Conservation (phyloP, 2,797 vertebrate species). For the Luscinia megarhynchos region DNA sequence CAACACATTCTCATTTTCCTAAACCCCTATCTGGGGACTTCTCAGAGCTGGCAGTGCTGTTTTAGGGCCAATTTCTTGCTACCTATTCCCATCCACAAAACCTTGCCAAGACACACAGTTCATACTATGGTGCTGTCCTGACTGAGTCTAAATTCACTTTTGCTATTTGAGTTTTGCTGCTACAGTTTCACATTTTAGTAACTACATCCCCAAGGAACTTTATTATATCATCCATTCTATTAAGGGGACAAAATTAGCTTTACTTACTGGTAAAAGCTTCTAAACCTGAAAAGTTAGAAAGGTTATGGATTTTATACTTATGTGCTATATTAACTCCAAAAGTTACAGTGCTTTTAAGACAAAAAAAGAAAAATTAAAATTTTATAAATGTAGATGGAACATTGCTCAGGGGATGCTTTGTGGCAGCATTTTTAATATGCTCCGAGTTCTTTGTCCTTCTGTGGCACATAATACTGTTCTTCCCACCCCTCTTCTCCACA, state of each 20-base stretch:
- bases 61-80: conserved; percentile 41
- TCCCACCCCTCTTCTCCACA: not conserved
- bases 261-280: conserved; percentile 14
- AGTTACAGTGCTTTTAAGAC: not conserved
- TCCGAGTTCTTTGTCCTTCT: not conserved
- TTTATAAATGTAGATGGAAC: not conserved
- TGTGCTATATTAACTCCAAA: not conserved
- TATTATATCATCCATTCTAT: not conserved
- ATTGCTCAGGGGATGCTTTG: not conserved
- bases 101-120: conserved; percentile 27
- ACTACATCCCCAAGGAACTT: conserved; percentile 3
- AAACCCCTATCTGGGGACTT: conserved; percentile 45
- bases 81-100: not conserved
- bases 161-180: conserved; percentile 11
- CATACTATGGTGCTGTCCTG: not conserved
- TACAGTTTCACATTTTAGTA: conserved; percentile 6
- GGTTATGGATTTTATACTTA: not conserved
- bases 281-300: not conserved
- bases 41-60: conserved; percentile 14
- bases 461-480: not conserved
- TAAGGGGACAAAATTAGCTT: conserved; percentile 8
- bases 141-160: conserved; percentile 28
- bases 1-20: conserved; percentile 55
- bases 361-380: not conserved
- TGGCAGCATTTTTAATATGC: not conserved